phyloP scores from a whole-genome alignment of 2,888 invertebrate genomes.

The Nomada ferruginata region DNA sequence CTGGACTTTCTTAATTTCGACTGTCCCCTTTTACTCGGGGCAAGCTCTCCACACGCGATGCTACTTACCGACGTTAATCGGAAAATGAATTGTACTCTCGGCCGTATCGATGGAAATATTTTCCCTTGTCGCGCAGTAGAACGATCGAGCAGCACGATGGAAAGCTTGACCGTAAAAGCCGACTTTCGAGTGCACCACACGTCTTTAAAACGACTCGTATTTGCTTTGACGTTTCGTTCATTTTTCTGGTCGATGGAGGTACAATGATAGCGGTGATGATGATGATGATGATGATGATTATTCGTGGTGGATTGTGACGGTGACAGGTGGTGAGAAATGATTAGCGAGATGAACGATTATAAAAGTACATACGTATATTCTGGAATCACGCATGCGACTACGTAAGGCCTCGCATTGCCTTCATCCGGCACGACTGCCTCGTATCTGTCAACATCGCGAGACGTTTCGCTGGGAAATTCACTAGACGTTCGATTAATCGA shows the following conservation, averaged over 20 bases:
- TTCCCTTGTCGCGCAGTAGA: not conserved
- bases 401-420: slow-evolving; percentile 67
- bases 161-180: slow-evolving; percentile 46
- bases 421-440: slow-evolving; percentile 58
- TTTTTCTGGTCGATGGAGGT: slow-evolving; percentile 47
- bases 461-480: not conserved
- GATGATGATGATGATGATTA: slow-evolving; percentile 33
- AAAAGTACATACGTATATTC: slow-evolving; percentile 30
- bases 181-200: slow-evolving; percentile 56
- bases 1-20: slow-evolving; percentile 17
- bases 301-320: slow-evolving; percentile 8
- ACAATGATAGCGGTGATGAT: not conserved
- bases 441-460: slow-evolving; percentile 28
- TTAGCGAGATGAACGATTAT: slow-evolving; percentile 66
- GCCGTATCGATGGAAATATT: not conserved
- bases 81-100: not conserved
- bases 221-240: slow-evolving; percentile 43
- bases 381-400: slow-evolving; percentile 69
- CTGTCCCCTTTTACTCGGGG: not conserved
- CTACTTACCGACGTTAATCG: not conserved
- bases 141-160: not conserved
- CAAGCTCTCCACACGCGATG: slow-evolving; percentile 13
- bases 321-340: slow-evolving; percentile 60
- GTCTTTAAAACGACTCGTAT: slow-evolving; percentile 51
- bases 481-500: not conserved